Conservation (phyloP, 2,113 vertebrate species). For the Otolemur garnettii region DNA sequence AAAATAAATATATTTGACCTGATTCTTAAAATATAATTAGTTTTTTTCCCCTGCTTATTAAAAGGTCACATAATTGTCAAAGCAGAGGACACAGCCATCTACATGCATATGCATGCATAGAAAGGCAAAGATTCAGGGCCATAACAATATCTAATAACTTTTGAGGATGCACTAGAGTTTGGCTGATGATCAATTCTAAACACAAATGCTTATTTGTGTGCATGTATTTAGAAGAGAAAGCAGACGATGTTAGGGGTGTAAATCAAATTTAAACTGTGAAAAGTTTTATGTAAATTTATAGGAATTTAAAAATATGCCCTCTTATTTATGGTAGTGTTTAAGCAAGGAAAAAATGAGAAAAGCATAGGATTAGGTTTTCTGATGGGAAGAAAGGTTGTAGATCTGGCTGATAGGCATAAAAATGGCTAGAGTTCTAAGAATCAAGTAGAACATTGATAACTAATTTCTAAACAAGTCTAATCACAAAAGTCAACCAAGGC, state of each 20-base stretch:
- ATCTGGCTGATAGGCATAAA: neutral
- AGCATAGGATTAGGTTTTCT: neutral
- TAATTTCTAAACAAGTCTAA: neutral
- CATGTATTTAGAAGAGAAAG: neutral
- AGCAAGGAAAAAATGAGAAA: neutral
- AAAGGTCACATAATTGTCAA: neutral
- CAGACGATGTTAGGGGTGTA: neutral
- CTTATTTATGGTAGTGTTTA: neutral
- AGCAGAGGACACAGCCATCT: neutral
- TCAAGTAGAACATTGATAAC: neutral
- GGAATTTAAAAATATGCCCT: neutral
- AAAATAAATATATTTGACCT: neutral
- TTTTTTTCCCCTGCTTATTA: neutral
- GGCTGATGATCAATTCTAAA: neutral
- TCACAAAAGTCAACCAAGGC: neutral
- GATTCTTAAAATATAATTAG: neutral
- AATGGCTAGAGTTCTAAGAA: neutral
- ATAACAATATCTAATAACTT: neutral
- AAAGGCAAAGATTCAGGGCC: neutral
- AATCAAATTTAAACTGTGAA: neutral
- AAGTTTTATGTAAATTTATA: neutral
- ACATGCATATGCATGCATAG: neutral
- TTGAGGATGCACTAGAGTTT: neutral
- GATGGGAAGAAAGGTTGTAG: neutral
- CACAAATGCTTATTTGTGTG: neutral